Base-by-base conservation (phyloP, 1,140 invertebrate genomes). In the Formica exsecta region DNA sequence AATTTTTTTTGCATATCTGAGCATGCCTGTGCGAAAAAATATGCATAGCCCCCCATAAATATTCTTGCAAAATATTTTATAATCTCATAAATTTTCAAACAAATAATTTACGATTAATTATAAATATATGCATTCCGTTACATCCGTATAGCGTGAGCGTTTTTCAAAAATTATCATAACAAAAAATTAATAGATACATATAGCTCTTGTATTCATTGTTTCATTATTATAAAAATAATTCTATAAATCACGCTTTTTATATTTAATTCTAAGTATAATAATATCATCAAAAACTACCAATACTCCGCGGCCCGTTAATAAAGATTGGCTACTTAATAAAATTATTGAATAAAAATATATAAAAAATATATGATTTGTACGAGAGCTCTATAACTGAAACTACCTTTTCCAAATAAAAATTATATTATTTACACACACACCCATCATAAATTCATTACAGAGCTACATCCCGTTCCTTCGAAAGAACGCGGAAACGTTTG, bases 261-360 rank as follows among this genome's bases (percentile, higher is more conserved):
- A 59, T 74, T 38, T 75, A 9, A 61, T 38, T 22, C 16, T 25
- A 38, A 74, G 16, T 36, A 3, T 57, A 38, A 75, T 38, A 38
- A 41, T 41, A 62, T 75, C 32, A 4, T n/a, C 19, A 77, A 65
- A 65, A 32, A 48, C 0, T 8, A 65, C 65, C 32, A 76, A 44
- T 65, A 22, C 11, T 77, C 29, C 13, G 38, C 22, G n/a, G 3
- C 5, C 19, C n/a, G 41, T 77, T 64, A 65, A 32, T 65, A 65
- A 48, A 65, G 13, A 65, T 65, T 19, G 44, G 38, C 38, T 59
- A 64, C 9, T 77, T 64, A 64, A 44, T 64, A 64, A 44, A 64
- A 77, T 77, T 44, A 41, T 5, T 19, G 41, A 65, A 77, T 4
- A 77, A 29, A 29, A 65, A 48, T 48, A 25, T 29, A 36, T 41